A percentile compares a stretch with the other conserved stretches of the same genome.
Conservation (phyloP, 2,888 invertebrate species). For the Ischnura elegans region DNA sequence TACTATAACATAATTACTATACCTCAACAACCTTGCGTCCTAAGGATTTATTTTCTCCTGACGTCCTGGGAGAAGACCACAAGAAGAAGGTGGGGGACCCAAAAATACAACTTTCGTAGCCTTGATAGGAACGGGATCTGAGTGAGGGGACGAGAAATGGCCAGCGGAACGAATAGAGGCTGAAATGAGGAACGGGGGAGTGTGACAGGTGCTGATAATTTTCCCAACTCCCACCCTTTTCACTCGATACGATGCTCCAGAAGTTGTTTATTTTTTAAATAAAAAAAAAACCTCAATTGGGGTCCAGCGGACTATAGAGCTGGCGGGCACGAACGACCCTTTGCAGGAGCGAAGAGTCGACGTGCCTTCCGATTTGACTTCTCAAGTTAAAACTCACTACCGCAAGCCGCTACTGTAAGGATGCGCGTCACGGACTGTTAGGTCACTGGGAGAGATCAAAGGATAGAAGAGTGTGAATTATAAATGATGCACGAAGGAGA, state of each 20-base stretch:
- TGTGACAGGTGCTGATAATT: constrained; percentile 13
- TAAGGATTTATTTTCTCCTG: no score
- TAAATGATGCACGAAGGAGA: no score
- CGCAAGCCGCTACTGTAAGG: no score
- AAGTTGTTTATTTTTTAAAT: constrained; percentile 21
- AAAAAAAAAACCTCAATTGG: not conserved
- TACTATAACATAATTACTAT: no score
- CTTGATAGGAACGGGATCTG: not conserved
- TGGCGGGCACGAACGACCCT: not conserved
- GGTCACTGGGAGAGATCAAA: no score
- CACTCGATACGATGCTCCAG: not conserved
- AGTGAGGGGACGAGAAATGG: not conserved
- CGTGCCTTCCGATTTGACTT: no score
- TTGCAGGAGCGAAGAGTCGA: no score
- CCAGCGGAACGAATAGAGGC: not conserved
- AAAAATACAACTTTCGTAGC: constrained; percentile 8
- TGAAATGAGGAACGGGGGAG: not conserved
- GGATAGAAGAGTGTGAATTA: no score
- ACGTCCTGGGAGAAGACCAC: not conserved
- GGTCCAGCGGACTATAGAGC: not conserved
- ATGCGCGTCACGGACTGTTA: no score
- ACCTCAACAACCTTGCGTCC: no score
- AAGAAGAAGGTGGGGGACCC: not conserved
- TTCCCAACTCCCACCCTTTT: not conserved
- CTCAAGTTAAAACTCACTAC: no score